These are phyloP conservation scores for Ophraella communa DNA, from an alignment of 2,888 invertebrate genomes.

Conservation along the genomic window DNA sequence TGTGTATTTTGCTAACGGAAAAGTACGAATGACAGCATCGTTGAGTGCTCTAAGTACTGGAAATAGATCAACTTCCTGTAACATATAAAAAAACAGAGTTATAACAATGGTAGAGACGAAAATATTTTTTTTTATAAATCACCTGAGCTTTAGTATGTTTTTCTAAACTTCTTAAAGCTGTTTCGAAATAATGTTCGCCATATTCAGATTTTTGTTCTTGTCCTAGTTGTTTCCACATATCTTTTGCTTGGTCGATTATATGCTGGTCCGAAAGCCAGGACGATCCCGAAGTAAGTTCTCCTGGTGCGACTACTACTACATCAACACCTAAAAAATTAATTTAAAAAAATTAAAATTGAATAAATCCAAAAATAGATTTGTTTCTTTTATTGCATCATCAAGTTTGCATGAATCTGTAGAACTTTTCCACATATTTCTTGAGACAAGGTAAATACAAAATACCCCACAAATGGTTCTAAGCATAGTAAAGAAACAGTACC, in stretches of 20 bases:
- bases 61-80: constrained; percentile 79
- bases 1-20: constrained; percentile 83
- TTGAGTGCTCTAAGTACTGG: constrained; percentile 78
- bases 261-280: constrained; percentile 74
- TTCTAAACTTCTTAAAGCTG: constrained; percentile 78
- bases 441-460: too few relatives aligned
- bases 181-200: constrained; percentile 84
- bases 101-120: background rate
- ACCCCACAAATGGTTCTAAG: too few relatives aligned
- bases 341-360: too few relatives aligned
- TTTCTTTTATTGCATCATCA: too few relatives aligned
- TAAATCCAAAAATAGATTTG: too few relatives aligned
- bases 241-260: constrained; percentile 68
- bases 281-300: constrained; percentile 83
- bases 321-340: constrained; percentile 66
- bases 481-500: too few relatives aligned
- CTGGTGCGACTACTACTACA: constrained; percentile 83
- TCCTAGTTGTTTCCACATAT: constrained; percentile 81
- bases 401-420: too few relatives aligned
- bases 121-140: constrained; percentile 46
- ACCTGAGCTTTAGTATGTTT: constrained; percentile 78
- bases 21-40: constrained; percentile 80
- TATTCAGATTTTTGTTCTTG: constrained; percentile 80
- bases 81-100: background rate
- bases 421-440: too few relatives aligned